Base-by-base conservation (phyloP, 53 echinoderm and acorn worm genomes). In the Echinarachnius parma region DNA sequence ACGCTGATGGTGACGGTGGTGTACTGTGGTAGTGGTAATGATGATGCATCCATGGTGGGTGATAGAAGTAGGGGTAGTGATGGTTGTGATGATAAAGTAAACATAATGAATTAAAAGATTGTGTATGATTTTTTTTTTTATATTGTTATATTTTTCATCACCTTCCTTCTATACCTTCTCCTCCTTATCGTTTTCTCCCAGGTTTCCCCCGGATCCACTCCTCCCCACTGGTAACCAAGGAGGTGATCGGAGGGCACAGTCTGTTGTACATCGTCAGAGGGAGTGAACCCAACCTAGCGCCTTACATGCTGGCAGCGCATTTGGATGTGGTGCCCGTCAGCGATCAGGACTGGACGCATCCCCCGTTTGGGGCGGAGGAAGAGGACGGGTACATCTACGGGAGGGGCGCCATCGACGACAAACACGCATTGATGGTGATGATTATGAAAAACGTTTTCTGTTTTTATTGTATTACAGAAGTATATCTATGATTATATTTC, bases 251-350 rank as follows among this genome's bases (percentile, higher is more conserved):
- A 19, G 57, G 55, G 0, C 80, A 91, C 79, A 96, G 96, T 59
- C 70, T 96, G 2, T 79, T 96, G 25, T 96, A 87, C 66, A 91
- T 77, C 3, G 85, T 96, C 0, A 46, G 84, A 53, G 96, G 91
- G 3, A 62, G 77, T 34, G 42, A 90, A 18, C 65, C 84, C 14
- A 60, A 62, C 26, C 77, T 96, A 15, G 81, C 75, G 52, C 91
- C 96, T 0, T 98, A 88, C 81, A 82, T 98, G 75, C 62, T 98
- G 29, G 76, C 81, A 1, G 91, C 88, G 39, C 98, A 98, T 69
- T 79, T 85, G 75, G 98, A 98, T 62, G 98, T 98, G 15, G 98
- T 98, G 31, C 98, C 98, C 7, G 98, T 98, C 4, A 84, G 82
- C 13, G 85, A 77, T 10, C 85, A 91, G 36, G 54, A 62, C 14